These are phyloP conservation scores for Pelodiscus sinensis DNA, from an alignment of 2,113 vertebrate genomes.

Conservation along the genomic window DNA sequence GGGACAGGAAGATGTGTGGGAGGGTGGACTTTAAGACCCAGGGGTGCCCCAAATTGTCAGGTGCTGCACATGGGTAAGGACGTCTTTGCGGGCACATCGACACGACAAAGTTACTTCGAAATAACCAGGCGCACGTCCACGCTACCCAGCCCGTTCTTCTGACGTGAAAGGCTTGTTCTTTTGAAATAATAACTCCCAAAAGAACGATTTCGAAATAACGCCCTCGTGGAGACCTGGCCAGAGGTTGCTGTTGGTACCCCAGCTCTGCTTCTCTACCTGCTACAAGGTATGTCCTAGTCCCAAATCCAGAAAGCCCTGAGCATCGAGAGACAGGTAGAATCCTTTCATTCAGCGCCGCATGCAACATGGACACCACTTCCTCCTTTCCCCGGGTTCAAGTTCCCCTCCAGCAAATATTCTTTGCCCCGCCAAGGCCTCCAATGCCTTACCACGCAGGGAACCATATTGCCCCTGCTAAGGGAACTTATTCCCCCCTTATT, in stretches of 20 bases:
- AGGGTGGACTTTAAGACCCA: no score
- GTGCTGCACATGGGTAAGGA: no score
- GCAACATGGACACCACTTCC: not conserved
- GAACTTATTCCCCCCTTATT: not conserved
- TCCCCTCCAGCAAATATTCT: not conserved
- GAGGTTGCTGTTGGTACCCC: not conserved
- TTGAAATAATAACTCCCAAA: no score
- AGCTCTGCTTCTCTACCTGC: not conserved
- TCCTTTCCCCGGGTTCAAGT: not conserved
- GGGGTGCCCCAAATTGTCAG: no score
- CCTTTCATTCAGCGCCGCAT: not conserved
- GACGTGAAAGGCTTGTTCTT: no score
- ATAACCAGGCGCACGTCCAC: no score
- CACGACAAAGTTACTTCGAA: no score
- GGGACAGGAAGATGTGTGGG: no score
- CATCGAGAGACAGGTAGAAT: not conserved
- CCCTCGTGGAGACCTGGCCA: no score
- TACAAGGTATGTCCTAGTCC: not conserved
- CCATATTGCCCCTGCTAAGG: fast-evolving
- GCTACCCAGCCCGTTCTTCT: no score
- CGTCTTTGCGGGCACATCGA: no score
- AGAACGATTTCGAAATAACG: no score
- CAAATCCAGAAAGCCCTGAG: not conserved
- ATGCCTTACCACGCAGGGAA: not conserved
- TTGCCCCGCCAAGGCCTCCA: not conserved